These are phyloP conservation scores for Anguilla anguilla DNA, from an alignment of 2,797 vertebrate genomes.

Conservation along the genomic window DNA sequence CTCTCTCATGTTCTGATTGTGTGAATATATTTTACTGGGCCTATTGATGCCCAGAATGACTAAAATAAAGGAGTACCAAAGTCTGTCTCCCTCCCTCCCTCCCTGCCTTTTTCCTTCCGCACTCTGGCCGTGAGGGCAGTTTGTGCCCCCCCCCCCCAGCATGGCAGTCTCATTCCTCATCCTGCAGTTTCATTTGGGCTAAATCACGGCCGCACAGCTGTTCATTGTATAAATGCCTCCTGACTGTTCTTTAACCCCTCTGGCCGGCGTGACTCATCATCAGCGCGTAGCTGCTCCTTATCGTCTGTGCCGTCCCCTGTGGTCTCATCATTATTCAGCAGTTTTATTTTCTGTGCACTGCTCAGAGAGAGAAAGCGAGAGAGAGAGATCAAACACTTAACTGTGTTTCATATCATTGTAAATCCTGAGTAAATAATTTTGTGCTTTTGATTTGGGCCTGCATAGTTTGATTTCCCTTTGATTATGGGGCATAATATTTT, in stretches of 20 bases:
- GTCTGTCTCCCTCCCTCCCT: background rate
- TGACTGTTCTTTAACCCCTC: background rate
- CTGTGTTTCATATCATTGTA: background rate
- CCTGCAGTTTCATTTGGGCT: background rate
- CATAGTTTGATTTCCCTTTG: background rate
- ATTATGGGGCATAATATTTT: background rate
- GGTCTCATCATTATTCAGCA: constrained; percentile 3
- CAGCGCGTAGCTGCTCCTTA: background rate
- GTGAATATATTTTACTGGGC: too few species aligned
- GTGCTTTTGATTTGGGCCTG: background rate
- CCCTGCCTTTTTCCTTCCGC: background rate
- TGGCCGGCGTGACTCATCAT: background rate
- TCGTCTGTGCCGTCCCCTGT: background rate
- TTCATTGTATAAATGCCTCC: background rate
- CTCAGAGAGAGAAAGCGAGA: background rate
- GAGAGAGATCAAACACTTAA: background rate
- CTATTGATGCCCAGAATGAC: too few species aligned
- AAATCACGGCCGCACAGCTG: background rate
- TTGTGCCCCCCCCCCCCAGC: background rate
- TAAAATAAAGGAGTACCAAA: too few species aligned
- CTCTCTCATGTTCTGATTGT: too few species aligned
- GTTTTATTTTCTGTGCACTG: background rate
- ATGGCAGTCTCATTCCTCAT: background rate
- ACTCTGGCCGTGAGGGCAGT: background rate
- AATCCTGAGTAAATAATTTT: background rate